phyloP scores from a whole-genome alignment of 2,888 invertebrate species.

The Phania funesta region DNA sequence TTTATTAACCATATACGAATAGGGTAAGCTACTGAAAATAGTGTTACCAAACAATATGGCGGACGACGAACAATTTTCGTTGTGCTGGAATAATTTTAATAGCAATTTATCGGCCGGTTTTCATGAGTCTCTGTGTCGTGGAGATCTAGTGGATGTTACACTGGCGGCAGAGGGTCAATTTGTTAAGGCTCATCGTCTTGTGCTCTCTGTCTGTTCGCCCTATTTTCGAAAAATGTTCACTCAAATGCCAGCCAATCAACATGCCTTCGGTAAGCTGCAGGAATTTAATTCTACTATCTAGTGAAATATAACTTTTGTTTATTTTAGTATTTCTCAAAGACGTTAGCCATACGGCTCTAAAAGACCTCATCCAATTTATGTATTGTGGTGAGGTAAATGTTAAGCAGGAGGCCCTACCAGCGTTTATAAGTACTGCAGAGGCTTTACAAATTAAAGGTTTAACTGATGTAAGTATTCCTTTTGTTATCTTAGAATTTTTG shows the following conservation, averaged over 20 bases:
- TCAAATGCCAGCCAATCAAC: slow-evolving; percentile 85
- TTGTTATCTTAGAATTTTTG: slow-evolving; percentile 7
- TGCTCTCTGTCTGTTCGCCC: slow-evolving; percentile 87
- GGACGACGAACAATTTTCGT: slow-evolving; percentile 87
- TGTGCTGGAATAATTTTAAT: slow-evolving; percentile 89
- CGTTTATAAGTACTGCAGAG: slow-evolving; percentile 87
- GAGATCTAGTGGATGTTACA: slow-evolving; percentile 86
- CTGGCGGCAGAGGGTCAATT: slow-evolving; percentile 86
- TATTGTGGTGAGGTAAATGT: slow-evolving; percentile 87
- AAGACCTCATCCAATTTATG: slow-evolving; percentile 87
- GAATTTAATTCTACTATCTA: neutral
- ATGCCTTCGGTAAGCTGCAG: slow-evolving; percentile 84
- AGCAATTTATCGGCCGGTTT: slow-evolving; percentile 87
- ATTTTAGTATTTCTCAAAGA: slow-evolving; percentile 86
- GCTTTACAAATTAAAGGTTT: slow-evolving; percentile 87
- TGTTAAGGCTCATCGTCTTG: slow-evolving; percentile 87
- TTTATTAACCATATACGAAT: no score
- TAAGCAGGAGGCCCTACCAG: slow-evolving; percentile 86
- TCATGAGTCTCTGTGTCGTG: slow-evolving; percentile 86
- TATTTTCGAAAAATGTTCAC: slow-evolving; percentile 88
- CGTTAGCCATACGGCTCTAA: slow-evolving; percentile 85
- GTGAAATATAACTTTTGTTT: slow-evolving; percentile 37
- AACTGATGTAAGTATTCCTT: slow-evolving; percentile 83
- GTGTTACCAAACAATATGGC: slow-evolving; percentile 82
- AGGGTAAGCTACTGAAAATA: slow-evolving; percentile 50